phyloP scores from a whole-genome alignment of 2,888 invertebrate species.

The Drosophila koepferae region DNA sequence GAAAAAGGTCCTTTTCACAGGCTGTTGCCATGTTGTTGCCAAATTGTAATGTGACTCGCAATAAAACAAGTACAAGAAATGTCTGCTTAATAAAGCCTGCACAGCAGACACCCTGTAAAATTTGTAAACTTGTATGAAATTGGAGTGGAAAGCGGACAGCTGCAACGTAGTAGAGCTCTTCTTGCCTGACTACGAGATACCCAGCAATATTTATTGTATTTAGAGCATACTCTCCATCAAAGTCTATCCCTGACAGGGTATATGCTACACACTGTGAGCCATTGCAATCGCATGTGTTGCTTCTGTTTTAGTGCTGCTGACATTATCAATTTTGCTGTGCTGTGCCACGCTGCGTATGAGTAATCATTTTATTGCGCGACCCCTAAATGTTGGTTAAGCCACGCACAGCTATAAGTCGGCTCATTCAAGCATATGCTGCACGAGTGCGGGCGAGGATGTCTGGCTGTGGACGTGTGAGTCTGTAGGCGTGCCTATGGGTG shows the following conservation, averaged over 20 bases:
- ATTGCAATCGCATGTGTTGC: not conserved
- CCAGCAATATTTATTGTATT: no score
- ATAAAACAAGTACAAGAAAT: slow-evolving; percentile 7
- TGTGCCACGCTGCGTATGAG: slow-evolving; percentile 62
- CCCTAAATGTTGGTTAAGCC: slow-evolving; percentile 40
- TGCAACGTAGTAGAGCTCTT: no score
- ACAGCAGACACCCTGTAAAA: not conserved
- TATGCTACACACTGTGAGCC: not conserved
- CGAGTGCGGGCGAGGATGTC: no score
- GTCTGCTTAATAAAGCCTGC: not conserved
- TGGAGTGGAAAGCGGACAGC: no score
- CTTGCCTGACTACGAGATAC: no score
- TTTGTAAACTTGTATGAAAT: not conserved
- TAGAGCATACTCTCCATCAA: not conserved
- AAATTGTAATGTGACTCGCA: slow-evolving; percentile 22
- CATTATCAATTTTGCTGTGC: slow-evolving; percentile 58
- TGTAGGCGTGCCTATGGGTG: not conserved
- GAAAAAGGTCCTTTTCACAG: slow-evolving; percentile 17
- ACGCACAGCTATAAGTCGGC: slow-evolving; percentile 5
- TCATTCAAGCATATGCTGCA: slow-evolving; percentile 18
- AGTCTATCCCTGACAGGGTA: not conserved
- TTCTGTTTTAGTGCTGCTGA: slow-evolving; percentile 43
- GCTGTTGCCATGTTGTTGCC: slow-evolving; percentile 9
- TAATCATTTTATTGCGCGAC: slow-evolving; percentile 71
- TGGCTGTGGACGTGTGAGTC: not conserved